Percentiles rank a stretch among this genome's conserved stretches.
phyloP scores from a whole-genome alignment of 2,797 vertebrate genomes.

The Passerculus sandwichensis region DNA sequence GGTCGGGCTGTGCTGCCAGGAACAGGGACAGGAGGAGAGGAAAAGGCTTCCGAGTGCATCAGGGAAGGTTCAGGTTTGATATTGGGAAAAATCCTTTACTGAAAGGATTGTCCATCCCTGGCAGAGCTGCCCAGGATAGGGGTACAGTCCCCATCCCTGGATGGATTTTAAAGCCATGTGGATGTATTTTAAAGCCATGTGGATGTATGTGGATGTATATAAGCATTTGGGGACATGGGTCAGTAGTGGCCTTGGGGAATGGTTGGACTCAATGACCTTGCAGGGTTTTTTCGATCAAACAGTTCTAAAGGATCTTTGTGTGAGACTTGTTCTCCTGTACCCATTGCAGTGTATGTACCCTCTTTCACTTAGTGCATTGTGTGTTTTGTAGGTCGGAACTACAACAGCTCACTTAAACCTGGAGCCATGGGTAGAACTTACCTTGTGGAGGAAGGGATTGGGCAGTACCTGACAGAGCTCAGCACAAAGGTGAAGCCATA shows the following conservation, averaged over 20 bases:
- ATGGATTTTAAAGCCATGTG: too few species aligned
- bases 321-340: not conserved
- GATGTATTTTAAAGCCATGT: too few species aligned
- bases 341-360: rapidly evolving
- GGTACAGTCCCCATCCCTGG: too few species aligned
- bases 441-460: conserved; percentile 87
- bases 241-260: too few species aligned
- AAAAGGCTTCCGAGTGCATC: rapidly evolving
- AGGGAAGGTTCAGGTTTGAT: rapidly evolving
- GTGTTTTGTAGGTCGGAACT: not conserved
- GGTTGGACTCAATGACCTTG: rapidly evolving
- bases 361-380: rapidly evolving
- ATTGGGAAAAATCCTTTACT: not conserved
- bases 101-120: not conserved
- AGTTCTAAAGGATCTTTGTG: not conserved
- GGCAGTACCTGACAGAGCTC: conserved; percentile 84
- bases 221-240: too few species aligned
- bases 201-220: too few species aligned
- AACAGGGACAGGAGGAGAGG: not conserved
- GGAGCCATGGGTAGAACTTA: conserved; percentile 90
- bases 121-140: too few species aligned
- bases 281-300: not conserved
- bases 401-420: not conserved
- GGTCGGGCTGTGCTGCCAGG: not conserved
- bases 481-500: conserved; percentile 71